Percentiles rank a stretch among this genome's conserved stretches.
phyloP scores from a whole-genome alignment of 1,140 invertebrate genomes.

The Hydropsyche tenuis region DNA sequence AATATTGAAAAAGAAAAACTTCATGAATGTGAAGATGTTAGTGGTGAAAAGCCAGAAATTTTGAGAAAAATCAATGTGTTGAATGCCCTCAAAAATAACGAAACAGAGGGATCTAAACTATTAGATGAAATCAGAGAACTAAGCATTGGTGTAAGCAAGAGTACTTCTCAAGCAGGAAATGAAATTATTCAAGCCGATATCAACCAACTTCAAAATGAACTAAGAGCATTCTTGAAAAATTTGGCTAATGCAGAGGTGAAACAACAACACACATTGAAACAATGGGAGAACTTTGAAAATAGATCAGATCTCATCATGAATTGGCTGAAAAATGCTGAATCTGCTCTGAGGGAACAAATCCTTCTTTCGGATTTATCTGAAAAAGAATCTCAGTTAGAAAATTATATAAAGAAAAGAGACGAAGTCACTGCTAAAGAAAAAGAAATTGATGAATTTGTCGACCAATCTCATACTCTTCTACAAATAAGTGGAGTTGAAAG shows the following conservation, averaged over 20 bases:
- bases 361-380: slow-evolving; percentile 81
- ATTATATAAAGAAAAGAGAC: slow-evolving; percentile 76
- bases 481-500: slow-evolving; percentile 84
- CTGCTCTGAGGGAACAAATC: slow-evolving; percentile 83
- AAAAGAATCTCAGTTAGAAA: slow-evolving; percentile 78
- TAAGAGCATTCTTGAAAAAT: slow-evolving; percentile 70
- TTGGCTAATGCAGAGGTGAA: slow-evolving; percentile 71
- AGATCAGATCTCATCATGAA: slow-evolving; percentile 78
- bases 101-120: slow-evolving; percentile 74
- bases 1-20: slow-evolving; percentile 78
- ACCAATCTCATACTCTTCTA: slow-evolving; percentile 85
- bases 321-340: slow-evolving; percentile 87
- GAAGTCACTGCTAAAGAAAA: slow-evolving; percentile 77
- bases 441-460: slow-evolving; percentile 87
- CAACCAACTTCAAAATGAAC: slow-evolving; percentile 69
- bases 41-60: slow-evolving; percentile 83
- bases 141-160: slow-evolving; percentile 74
- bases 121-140: slow-evolving; percentile 74
- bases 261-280: slow-evolving; percentile 75
- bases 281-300: slow-evolving; percentile 89
- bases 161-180: slow-evolving; percentile 81
- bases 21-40: slow-evolving; percentile 76
- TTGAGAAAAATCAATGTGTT: slow-evolving; percentile 74
- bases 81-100: slow-evolving; percentile 71
- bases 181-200: slow-evolving; percentile 78